These are phyloP conservation scores for Actias luna DNA, from an alignment of 2,888 invertebrate genomes.

Conservation along the genomic window DNA sequence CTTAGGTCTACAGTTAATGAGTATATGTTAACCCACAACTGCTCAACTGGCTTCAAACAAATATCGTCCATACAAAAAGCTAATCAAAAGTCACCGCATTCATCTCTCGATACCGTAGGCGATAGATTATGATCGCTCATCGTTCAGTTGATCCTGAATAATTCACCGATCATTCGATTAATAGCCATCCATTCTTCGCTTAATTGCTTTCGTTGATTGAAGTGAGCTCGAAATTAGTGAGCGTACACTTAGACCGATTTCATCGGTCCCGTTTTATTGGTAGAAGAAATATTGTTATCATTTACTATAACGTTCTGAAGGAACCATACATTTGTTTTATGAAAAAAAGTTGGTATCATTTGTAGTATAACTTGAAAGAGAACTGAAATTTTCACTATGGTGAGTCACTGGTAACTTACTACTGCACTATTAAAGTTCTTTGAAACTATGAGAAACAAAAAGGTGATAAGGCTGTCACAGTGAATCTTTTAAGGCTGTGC, in stretches of 20 bases:
- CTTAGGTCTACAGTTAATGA: too few relatives aligned
- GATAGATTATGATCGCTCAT: constrained; percentile 16
- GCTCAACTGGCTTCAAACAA: not conserved
- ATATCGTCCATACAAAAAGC: constrained; percentile 11
- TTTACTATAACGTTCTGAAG: constrained; percentile 17
- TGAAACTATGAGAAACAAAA: too few relatives aligned
- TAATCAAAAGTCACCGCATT: constrained; percentile 20
- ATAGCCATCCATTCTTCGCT: constrained; percentile 22
- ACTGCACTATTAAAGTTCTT: too few relatives aligned
- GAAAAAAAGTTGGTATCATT: too few relatives aligned
- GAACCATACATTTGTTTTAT: not conserved
- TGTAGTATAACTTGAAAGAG: too few relatives aligned
- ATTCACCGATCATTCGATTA: constrained; percentile 22
- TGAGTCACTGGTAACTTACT: too few relatives aligned
- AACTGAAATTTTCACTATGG: too few relatives aligned
- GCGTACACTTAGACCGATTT: constrained; percentile 27
- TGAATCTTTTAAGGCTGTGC: too few relatives aligned
- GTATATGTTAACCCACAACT: not conserved
- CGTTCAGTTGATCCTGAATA: constrained; percentile 19
- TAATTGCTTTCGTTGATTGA: constrained; percentile 26
- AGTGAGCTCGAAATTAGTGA: constrained; percentile 19
- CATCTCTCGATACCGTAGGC: constrained; percentile 3
- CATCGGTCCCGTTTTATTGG: constrained; percentile 38
- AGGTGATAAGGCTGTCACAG: too few relatives aligned
- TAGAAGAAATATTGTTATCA: constrained; percentile 29